Evolutionary conservation across 2,888 invertebrate species (phyloP).

Genomic region (Gymnoscelis rufifasciata): DNA sequence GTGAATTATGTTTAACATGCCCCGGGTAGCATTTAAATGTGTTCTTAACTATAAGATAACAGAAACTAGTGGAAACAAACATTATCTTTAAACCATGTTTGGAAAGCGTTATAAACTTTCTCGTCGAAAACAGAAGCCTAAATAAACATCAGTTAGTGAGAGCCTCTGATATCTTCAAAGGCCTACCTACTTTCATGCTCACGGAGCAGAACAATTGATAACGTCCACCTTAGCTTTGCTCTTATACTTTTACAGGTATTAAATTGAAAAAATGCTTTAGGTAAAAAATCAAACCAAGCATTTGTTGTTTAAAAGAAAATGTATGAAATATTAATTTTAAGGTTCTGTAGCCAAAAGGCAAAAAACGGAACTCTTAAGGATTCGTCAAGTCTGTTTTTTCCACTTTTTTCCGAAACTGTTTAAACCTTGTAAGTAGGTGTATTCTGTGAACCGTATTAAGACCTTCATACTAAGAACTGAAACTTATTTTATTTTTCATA

Average conservation of each 20-base stretch:
- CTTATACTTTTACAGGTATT: neutral
- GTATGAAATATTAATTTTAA: no score
- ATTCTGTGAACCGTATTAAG: no score
- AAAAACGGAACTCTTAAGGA: no score
- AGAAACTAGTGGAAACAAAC: constrained; percentile 12
- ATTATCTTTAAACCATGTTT: constrained; percentile 24
- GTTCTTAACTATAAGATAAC: neutral
- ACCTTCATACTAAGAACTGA: no score
- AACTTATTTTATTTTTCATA: no score
- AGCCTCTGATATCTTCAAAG: constrained; percentile 23
- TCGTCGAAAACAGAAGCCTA: constrained; percentile 17
- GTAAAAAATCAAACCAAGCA: constrained; percentile 6
- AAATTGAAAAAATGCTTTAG: constrained; percentile 7
- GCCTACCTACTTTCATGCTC: constrained; percentile 24
- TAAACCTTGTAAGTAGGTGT: no score
- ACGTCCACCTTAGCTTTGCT: constrained; percentile 20
- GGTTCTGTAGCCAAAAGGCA: no score
- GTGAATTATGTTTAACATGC: neutral
- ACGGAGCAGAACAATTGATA: constrained; percentile 29
- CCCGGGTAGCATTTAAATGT: neutral
- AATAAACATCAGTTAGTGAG: constrained; percentile 20
- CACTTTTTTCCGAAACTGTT: no score
- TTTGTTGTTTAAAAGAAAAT: constrained; percentile 6
- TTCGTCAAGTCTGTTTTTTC: no score
- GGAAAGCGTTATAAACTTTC: constrained; percentile 10